These are phyloP conservation scores for Schrankia costaestrigalis DNA, from an alignment of 2,888 invertebrate genomes.

Conservation along the genomic window DNA sequence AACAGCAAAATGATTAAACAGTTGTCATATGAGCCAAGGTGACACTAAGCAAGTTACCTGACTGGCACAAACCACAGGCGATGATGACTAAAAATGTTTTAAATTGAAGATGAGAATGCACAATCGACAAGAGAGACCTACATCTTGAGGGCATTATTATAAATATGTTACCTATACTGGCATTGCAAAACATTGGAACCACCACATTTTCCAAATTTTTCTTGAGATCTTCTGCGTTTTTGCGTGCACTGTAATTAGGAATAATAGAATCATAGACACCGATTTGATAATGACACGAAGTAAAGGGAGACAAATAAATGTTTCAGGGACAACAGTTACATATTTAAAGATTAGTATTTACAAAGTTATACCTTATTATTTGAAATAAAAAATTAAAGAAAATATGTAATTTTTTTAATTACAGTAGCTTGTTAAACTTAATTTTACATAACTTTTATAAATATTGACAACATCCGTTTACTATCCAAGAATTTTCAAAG, in stretches of 20 bases:
- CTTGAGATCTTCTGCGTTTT: constrained; percentile 96
- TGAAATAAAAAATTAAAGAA: neutral
- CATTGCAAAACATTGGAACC: constrained; percentile 98
- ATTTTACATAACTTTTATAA: neutral
- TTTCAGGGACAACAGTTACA: constrained; percentile 6
- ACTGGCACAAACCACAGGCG: constrained; percentile 67
- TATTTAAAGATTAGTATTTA: constrained; percentile 1
- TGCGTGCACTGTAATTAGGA: constrained; percentile 92
- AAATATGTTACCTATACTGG: constrained; percentile 87
- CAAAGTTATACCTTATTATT: constrained; percentile 2
- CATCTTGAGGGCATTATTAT: constrained; percentile 78
- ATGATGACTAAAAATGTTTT: constrained; percentile 66
- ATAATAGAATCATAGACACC: constrained; percentile 79
- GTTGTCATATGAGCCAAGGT: constrained; percentile 57
- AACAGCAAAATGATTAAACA: constrained; percentile 70
- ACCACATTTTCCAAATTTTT: constrained; percentile 96
- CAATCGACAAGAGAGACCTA: constrained; percentile 73
- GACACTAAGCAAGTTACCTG: constrained; percentile 74
- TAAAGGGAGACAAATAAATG: constrained; percentile 36
- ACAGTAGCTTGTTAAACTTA: too few relatives aligned
- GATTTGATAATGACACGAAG: constrained; percentile 53
- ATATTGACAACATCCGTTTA: neutral
- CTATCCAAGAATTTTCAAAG: too few relatives aligned
- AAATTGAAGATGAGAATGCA: constrained; percentile 67
- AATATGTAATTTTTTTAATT: too few relatives aligned